These are phyloP conservation scores for Scylla paramamosain DNA, from an alignment of 1,140 invertebrate species.

Conservation along the genomic window DNA sequence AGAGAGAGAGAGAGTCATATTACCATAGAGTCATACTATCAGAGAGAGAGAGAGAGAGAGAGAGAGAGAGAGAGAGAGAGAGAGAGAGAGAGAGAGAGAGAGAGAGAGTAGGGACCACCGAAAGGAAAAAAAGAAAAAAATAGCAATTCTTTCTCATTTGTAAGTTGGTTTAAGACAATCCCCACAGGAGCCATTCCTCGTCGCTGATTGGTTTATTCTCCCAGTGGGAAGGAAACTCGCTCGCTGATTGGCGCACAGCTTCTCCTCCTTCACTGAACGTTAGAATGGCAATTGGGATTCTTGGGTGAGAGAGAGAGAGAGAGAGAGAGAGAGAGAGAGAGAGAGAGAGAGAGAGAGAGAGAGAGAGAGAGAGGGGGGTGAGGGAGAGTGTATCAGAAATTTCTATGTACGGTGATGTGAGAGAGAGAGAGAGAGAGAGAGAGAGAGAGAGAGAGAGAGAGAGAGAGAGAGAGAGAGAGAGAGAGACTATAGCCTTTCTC, in stretches of 20 bases:
- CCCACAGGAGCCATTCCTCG: slow-evolving; percentile 71
- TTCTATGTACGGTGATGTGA: neutral
- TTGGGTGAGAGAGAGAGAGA: slow-evolving; percentile 48
- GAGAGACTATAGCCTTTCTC: neutral
- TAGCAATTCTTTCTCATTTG: slow-evolving; percentile 76
- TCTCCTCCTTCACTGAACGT: slow-evolving; percentile 53
- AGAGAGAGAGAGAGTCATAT: neutral
- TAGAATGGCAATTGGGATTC: slow-evolving; percentile 72
- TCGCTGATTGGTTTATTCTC: slow-evolving; percentile 76
- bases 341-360: slow-evolving; percentile 18
- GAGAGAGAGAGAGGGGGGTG: neutral
- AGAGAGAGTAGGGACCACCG: neutral
- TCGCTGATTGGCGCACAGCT: slow-evolving; percentile 58
- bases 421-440: slow-evolving; percentile 64
- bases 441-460: slow-evolving; percentile 63
- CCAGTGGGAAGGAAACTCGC: slow-evolving; percentile 58
- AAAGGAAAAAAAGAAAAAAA: slow-evolving; percentile 54
- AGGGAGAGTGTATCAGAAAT: neutral
- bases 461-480: slow-evolving; percentile 49
- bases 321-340: neutral
- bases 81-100: slow-evolving; percentile 38
- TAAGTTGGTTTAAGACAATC: slow-evolving; percentile 76
- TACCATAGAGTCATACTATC: no score
- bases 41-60: neutral
- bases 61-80: slow-evolving; percentile 42